Evolutionary conservation across 2,888 invertebrate genomes (phyloP), one percentile per base, ranked within the genome.

Genomic region (Aromia moschata): DNA sequence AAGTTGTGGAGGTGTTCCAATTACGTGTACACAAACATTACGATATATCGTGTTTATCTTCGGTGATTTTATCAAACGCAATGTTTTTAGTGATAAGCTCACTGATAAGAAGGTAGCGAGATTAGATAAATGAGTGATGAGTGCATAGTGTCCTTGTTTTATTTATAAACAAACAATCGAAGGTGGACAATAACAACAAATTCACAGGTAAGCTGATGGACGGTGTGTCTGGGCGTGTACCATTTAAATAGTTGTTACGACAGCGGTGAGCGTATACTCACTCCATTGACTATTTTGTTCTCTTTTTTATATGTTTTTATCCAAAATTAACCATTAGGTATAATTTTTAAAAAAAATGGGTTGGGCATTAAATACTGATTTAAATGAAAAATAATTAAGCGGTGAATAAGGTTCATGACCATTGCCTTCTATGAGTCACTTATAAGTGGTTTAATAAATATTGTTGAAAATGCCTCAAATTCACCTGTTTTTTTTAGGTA

Each of bases 201-300:
- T 62, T 62, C 18, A 58, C 62, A 62, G 62, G 62, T 62, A 52
- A 58, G 62, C 38, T 58, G 31, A 56, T 54, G 44, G 49, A 33
- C 30, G n/a, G n/a, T n/a, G n/a, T 37, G 18, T 17, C 56, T 60
- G 60, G 62, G 62, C 62, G 62, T 62, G 59, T 59, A 55, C 59
- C 43, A 14, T 41, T n/a, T 31, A 10, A 30, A 41, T 52, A 30
- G 30, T 9, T n/a, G n/a, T n/a, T 15, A 41, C 15, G 33, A 10
- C 31, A 45, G 31, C 30, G 20, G n/a, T 33, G 33, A 11, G 25
- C 7, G 7, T 11, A n/a, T 11, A 33, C 10, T 33, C 10, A 11
- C n/a, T 33, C 11, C n/a, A 11, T 33, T 7, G 3, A 33, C 3
- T 33, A 33, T 33, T 7, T 5, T 33, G n/a, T 11, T 33, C n/a